Percentiles rank a stretch among this genome's conserved stretches.
These are phyloP conservation scores for Mya arenaria DNA, from an alignment of 1,140 invertebrate species.

Conservation along the genomic window DNA sequence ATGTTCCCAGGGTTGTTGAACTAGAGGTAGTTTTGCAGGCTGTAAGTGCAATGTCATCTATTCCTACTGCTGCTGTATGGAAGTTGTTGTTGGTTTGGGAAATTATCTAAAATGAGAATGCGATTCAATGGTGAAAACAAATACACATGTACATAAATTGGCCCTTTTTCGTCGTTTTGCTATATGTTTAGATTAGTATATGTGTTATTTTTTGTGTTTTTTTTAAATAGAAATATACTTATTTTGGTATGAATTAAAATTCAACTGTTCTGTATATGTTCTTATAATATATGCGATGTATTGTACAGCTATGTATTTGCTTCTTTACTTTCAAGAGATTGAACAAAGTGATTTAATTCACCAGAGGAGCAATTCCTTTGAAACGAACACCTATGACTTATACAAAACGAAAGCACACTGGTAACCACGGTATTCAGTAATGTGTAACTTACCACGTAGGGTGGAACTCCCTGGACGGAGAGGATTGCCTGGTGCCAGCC, in stretches of 20 bases:
- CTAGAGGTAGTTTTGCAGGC: no score
- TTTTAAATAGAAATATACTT: not conserved
- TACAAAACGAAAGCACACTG: no score
- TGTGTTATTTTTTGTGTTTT: not conserved
- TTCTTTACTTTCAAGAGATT: not conserved
- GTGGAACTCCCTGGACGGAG: not conserved
- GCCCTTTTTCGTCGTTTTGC: not conserved
- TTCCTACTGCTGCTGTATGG: not conserved
- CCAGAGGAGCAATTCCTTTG: not conserved
- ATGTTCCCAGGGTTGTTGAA: no score
- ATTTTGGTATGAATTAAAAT: not conserved
- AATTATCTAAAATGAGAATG: not conserved
- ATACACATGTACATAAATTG: not conserved
- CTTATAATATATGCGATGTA: not conserved
- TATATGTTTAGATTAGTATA: not conserved
- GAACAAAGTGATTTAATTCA: not conserved
- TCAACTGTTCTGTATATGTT: not conserved
- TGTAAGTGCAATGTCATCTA: conserved; percentile 3
- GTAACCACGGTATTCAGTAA: not conserved
- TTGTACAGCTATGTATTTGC: not conserved
- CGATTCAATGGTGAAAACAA: not conserved
- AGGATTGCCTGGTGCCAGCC: not conserved
- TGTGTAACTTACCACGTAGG: conserved; percentile 11
- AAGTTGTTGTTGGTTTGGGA: not conserved
- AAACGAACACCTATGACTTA: not conserved